These are phyloP conservation scores for Ganaspis sp. DNA, from an alignment of 1,140 invertebrate species.

Conservation along the genomic window DNA sequence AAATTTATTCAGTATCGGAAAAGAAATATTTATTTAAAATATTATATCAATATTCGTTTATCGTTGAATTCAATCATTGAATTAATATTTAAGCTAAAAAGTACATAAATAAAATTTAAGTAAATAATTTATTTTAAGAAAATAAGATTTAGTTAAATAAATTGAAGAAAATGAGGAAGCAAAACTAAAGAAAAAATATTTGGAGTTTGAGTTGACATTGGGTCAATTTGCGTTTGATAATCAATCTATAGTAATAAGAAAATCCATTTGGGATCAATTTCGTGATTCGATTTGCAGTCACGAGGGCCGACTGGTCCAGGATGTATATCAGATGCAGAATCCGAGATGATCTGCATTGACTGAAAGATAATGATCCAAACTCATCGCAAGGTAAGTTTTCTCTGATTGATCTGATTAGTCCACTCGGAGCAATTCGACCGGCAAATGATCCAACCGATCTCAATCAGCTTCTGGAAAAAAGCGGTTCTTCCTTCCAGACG, in stretches of 20 bases:
- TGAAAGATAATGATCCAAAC: constrained; percentile 69
- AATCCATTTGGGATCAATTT: constrained; percentile 57
- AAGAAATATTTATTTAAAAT: no score
- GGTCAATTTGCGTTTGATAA: constrained; percentile 31
- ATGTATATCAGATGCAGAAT: constrained; percentile 42
- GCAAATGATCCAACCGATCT: constrained; percentile 74
- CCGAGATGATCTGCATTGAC: constrained; percentile 34
- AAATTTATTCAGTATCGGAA: no score
- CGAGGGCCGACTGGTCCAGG: constrained; percentile 50
- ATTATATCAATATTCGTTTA: no score
- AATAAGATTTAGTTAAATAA: no score
- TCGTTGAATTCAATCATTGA: no score
- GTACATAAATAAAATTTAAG: no score
- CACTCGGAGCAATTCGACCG: constrained; percentile 65
- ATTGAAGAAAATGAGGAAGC: background rate
- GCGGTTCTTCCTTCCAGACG: constrained; percentile 59
- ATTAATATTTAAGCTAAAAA: no score
- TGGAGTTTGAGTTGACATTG: background rate
- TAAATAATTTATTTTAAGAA: no score
- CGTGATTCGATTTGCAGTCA: constrained; percentile 70
- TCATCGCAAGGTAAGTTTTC: constrained; percentile 65
- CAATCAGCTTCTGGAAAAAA: constrained; percentile 76
- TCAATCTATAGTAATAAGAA: background rate
- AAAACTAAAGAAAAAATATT: no score
- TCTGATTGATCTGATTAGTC: constrained; percentile 76